Evolutionary conservation across 2,888 invertebrate genomes (phyloP).

Genomic region (Dicroscelio sp.): DNA sequence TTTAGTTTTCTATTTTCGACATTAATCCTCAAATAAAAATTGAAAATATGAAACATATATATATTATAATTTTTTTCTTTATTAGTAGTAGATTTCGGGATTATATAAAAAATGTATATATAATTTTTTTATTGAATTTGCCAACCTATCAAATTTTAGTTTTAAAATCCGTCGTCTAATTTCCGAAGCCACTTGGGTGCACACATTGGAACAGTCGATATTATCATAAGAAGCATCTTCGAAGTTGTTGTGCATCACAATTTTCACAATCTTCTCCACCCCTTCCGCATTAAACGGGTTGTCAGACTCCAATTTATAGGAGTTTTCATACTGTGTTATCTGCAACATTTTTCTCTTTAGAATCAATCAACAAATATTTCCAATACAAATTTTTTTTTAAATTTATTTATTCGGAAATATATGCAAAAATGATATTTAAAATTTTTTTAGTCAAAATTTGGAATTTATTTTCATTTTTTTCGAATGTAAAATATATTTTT

Average conservation of each 20-base stretch:
- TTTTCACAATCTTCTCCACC: constrained; percentile 93
- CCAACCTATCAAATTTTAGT: constrained; percentile 95
- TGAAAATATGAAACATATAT: too few relatives aligned
- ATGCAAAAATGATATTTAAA: neutral
- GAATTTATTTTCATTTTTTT: neutral
- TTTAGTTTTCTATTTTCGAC: too few relatives aligned
- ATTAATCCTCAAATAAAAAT: too few relatives aligned
- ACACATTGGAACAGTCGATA: constrained; percentile 92
- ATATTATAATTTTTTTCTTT: too few relatives aligned
- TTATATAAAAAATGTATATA: too few relatives aligned
- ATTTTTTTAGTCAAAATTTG: neutral
- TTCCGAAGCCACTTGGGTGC: constrained; percentile 92
- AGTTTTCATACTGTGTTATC: constrained; percentile 92
- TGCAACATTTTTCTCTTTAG: too few relatives aligned
- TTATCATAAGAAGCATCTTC: constrained; percentile 93
- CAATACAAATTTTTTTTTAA: too few relatives aligned
- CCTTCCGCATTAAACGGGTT: constrained; percentile 93
- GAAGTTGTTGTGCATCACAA: constrained; percentile 93
- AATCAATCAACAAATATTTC: too few relatives aligned
- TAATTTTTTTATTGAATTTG: too few relatives aligned
- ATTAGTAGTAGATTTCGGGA: too few relatives aligned
- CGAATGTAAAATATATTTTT: too few relatives aligned
- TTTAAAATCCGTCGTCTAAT: constrained; percentile 93
- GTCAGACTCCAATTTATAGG: constrained; percentile 93
- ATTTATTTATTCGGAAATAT: too few relatives aligned